phyloP scores from a whole-genome alignment of 1,140 invertebrate genomes.

The Lepidurus apus region DNA sequence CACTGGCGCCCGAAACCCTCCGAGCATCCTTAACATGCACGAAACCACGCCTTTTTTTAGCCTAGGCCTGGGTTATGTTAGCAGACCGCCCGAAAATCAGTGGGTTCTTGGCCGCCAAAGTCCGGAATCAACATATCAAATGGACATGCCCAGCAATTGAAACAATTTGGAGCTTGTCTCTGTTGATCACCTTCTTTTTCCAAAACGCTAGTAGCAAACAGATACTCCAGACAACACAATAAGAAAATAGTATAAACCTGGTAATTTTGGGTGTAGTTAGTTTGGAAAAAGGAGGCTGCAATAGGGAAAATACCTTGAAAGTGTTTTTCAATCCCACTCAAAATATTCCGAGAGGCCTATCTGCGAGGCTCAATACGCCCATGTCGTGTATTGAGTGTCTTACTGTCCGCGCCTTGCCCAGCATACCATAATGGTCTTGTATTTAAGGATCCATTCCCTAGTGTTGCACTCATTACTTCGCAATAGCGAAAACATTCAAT shows the following conservation, averaged over 20 bases:
- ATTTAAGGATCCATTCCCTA: background rate
- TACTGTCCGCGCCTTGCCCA: background rate
- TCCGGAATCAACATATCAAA: constrained; percentile 15
- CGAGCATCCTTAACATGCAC: background rate
- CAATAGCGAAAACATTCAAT: too few relatives aligned
- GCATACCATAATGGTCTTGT: background rate
- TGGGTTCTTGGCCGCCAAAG: background rate
- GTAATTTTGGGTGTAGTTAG: background rate
- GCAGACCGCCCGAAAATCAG: constrained; percentile 2
- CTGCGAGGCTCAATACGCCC: constrained; percentile 12
- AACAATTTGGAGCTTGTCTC: background rate
- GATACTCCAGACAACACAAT: too few relatives aligned
- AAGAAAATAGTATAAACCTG: too few relatives aligned
- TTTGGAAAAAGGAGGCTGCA: background rate
- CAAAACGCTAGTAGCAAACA: too few relatives aligned
- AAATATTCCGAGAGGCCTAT: constrained; percentile 10
- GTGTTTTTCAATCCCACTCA: background rate
- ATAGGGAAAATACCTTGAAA: background rate
- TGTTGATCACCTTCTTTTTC: background rate
- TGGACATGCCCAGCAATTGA: constrained; percentile 3
- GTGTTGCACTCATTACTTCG: too few relatives aligned
- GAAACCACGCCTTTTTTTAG: background rate
- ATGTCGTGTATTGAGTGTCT: background rate
- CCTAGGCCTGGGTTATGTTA: background rate
- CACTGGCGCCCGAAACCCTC: background rate